Base-by-base conservation (phyloP, 2,888 invertebrate genomes). In the Halictus quadricinctus region DNA sequence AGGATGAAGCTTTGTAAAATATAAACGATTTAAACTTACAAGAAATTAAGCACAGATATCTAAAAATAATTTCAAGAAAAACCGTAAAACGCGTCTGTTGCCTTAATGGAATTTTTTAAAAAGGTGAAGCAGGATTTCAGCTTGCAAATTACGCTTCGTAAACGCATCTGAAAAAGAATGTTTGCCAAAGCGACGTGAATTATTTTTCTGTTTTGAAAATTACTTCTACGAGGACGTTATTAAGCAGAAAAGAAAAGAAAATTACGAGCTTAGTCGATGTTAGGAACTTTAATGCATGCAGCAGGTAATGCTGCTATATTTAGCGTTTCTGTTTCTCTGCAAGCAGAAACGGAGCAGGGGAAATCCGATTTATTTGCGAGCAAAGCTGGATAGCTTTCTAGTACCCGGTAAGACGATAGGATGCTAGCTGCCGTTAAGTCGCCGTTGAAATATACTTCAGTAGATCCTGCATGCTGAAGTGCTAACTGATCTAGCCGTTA, bases 371-470 rank as follows among this genome's bases (percentile, higher is more conserved):
- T 66, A 66, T 66, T 66, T 66, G 66, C 66, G 66, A 66, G 66
- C 12, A 36, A 66, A 66, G 66, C 74, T 54, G 72, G 86, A 77
- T 36, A 66, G 66, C 36, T 36, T 66, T 21, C 66, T 66, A 36
- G 36, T 36, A 3, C 18, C 66, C 36, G 18, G 29, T 66, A 66
- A 66, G 66, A 66, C 66, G 66, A 66, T 66, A 18, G 66, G 36
- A 66, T 66, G 21, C 66, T 66, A 21, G 66, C 36, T 66, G 66
- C 36, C 66, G 36, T 36, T 66, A 72, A 66, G 66, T 66, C 66
- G 66, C 29, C 66, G 66, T 66, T 29, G 10, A 64, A 64, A 29
- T 29, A 29, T 64, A 29, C 64, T 29, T 64, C 25, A 29, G 64
- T 29, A 15, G 29, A 29, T 64, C 6, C 15, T 15, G 29, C 29